A percentile compares a stretch with the other conserved stretches of the same genome.
Conservation (phyloP, 2,797 vertebrate genomes). For the Bufotes viridis region DNA sequence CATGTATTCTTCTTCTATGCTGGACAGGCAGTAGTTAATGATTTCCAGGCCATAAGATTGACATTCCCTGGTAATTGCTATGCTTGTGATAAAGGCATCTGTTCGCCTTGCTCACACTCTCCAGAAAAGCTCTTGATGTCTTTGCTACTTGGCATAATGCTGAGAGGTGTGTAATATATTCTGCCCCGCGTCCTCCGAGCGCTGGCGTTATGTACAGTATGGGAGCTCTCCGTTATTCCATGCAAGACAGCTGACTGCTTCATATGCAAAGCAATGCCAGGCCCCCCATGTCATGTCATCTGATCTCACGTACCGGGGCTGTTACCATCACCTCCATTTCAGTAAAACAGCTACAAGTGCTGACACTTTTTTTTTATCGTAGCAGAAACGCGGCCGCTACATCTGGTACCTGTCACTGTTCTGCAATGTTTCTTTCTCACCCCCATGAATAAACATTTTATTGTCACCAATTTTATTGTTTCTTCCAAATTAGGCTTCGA, state of each 20-base stretch:
- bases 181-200: constrained; percentile 34
- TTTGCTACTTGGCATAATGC: constrained; percentile 52
- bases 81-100: constrained; percentile 60
- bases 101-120: constrained; percentile 47
- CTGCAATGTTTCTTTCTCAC: not conserved
- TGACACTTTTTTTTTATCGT: not conserved
- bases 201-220: constrained; percentile 51
- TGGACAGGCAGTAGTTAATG: constrained; percentile 53
- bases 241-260: constrained; percentile 57
- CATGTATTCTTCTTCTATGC: too few species aligned
- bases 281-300: constrained; percentile 25
- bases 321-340: constrained; percentile 14
- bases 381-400: not conserved
- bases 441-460: constrained; percentile 2
- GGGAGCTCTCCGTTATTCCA: constrained; percentile 55
- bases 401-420: constrained; percentile 29
- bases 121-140: constrained; percentile 47
- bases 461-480: not conserved
- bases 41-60: constrained; percentile 47
- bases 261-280: constrained; percentile 41
- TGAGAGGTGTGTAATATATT: constrained; percentile 59
- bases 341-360: not conserved
- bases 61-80: constrained; percentile 56
- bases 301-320: not conserved
- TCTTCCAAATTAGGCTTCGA: not conserved